Evolutionary conservation across 2,797 vertebrate species (phyloP).

Genomic region (Hydrophis major): DNA sequence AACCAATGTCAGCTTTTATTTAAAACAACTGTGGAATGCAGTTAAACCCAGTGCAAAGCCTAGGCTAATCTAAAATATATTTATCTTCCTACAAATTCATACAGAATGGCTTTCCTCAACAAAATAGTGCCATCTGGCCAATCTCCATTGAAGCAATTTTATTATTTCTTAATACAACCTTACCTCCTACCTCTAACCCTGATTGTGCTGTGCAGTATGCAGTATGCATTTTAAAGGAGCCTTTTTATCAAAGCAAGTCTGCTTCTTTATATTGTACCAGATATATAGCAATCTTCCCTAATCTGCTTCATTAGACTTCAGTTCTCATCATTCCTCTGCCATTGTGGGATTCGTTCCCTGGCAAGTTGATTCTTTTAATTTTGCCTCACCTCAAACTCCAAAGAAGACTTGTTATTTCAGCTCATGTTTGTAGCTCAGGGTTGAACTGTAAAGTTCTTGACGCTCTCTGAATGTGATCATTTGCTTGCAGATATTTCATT

Average conservation of each 20-base stretch:
- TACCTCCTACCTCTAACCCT: background rate
- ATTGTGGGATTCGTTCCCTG: background rate
- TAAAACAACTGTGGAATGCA: slow-evolving; percentile 4
- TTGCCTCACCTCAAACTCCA: background rate
- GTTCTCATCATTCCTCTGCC: background rate
- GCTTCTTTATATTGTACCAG: background rate
- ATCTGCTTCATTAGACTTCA: background rate
- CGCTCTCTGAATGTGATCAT: background rate
- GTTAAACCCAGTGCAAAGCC: slow-evolving; percentile 8
- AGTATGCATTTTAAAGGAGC: background rate
- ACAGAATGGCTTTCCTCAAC: background rate
- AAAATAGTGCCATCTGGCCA: background rate
- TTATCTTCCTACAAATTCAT: slow-evolving; percentile 6
- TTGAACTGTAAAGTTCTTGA: background rate
- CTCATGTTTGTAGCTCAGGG: background rate
- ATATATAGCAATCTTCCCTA: background rate
- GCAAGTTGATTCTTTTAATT: background rate
- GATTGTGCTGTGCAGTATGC: background rate
- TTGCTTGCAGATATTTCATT: background rate
- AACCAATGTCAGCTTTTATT: slow-evolving; percentile 11
- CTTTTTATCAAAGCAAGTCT: background rate
- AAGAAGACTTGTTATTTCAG: background rate
- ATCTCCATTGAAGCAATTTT: background rate
- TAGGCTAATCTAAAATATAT: background rate
- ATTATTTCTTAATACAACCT: background rate